A percentile compares a stretch with the other conserved stretches of the same genome.
Evolutionary conservation across 2,797 vertebrate genomes (phyloP).

Genomic region (Tauraco hartlaubi): DNA sequence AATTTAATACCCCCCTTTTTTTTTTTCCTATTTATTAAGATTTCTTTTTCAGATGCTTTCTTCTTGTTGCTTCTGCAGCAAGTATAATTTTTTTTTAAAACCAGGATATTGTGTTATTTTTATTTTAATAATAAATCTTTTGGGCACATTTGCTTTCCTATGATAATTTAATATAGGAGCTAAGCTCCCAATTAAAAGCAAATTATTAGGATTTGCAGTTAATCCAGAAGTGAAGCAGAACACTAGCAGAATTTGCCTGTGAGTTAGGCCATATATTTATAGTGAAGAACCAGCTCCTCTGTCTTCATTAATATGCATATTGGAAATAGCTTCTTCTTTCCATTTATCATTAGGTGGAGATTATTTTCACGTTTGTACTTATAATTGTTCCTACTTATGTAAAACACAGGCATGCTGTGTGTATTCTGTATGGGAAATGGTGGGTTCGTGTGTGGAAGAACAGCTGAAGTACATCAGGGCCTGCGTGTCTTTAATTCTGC

Average conservation of each 20-base stretch:
- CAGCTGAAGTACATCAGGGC: conserved; percentile 17
- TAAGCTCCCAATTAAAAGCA: conserved; percentile 77
- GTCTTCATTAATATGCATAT: background rate
- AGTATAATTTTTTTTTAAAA: background rate
- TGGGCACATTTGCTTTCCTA: conserved; percentile 44
- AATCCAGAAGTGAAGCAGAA: conserved; percentile 60
- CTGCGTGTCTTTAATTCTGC: conserved; percentile 10
- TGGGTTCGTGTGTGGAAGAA: conserved; percentile 2
- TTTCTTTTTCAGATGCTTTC: background rate
- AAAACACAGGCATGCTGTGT: background rate
- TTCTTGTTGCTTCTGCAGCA: background rate
- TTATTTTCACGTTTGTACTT: conserved; percentile 51
- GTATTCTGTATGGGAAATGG: background rate
- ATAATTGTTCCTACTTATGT: conserved; percentile 47
- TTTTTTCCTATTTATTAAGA: background rate
- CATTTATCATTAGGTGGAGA: conserved; percentile 37
- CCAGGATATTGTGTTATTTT: background rate
- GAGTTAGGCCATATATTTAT: background rate
- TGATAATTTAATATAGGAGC: conserved; percentile 60
- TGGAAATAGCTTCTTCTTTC: conserved; percentile 47
- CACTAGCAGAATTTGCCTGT: conserved; percentile 38
- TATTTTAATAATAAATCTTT: conserved; percentile 37
- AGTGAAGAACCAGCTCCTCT: background rate
- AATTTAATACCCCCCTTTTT: background rate
- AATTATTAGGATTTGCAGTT: conserved; percentile 72